Conservation (phyloP, 2,888 invertebrate species). For the Sepioteuthis lessoniana region DNA sequence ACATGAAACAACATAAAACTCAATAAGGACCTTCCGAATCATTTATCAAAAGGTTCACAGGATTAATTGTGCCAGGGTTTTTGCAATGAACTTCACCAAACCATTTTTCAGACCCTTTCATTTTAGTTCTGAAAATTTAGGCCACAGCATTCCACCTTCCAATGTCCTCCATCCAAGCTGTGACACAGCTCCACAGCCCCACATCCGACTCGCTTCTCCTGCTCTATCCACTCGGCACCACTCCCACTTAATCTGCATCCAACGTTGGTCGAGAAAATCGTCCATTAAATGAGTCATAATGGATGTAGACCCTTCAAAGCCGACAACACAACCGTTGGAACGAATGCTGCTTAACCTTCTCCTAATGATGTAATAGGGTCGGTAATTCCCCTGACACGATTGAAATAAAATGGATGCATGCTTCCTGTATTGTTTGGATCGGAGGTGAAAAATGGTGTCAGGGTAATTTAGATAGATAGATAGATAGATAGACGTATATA, state of each 20-base stretch:
- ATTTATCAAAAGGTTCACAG: no score
- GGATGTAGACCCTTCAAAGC: not conserved
- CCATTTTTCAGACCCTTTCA: no score
- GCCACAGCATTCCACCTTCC: no score
- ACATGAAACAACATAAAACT: no score
- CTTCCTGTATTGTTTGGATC: not conserved
- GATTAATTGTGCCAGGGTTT: no score
- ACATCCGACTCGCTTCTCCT: no score
- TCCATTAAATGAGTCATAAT: not conserved
- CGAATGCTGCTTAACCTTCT: not conserved
- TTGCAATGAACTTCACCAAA: no score
- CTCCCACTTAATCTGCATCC: not conserved
- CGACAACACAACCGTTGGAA: not conserved
- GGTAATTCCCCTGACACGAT: not conserved
- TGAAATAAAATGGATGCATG: not conserved
- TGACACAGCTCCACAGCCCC: no score
- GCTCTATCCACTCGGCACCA: not conserved
- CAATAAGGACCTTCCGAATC: no score
- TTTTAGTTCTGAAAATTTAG: no score
- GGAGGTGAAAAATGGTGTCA: not conserved
- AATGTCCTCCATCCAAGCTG: no score
- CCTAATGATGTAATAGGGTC: constrained; percentile 21
- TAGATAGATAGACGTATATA: no score
- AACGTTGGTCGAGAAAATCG: not conserved
- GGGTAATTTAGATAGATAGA: not conserved